phyloP scores from a whole-genome alignment of 2,113 vertebrate species.

The Odocoileus hemionus region DNA sequence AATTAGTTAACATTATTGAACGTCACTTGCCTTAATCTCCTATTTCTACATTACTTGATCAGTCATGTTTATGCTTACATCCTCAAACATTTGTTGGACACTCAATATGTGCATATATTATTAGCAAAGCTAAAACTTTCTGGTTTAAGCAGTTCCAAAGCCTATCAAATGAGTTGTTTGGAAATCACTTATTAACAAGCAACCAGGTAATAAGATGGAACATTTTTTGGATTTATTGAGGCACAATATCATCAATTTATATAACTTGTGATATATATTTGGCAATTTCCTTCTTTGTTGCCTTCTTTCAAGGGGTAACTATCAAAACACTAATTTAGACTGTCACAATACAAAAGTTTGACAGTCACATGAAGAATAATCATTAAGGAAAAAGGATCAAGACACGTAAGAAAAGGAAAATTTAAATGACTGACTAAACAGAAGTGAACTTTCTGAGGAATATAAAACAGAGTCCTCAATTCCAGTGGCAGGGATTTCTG shows the following conservation, averaged over 20 bases:
- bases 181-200: slow-evolving; percentile 70
- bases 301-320: slow-evolving; percentile 77
- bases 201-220: slow-evolving; percentile 58
- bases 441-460: slow-evolving; percentile 75
- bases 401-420: slow-evolving; percentile 74
- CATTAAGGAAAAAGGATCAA: slow-evolving; percentile 77
- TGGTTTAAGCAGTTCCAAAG: neutral
- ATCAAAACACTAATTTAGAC: slow-evolving; percentile 83
- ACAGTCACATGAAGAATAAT: slow-evolving; percentile 79
- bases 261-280: slow-evolving; percentile 75
- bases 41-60: neutral
- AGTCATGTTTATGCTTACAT: neutral
- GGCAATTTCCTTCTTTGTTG: slow-evolving; percentile 79
- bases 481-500: slow-evolving; percentile 60
- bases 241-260: slow-evolving; percentile 65
- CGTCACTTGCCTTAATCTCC: neutral
- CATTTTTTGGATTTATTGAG: slow-evolving; percentile 72
- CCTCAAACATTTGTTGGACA: neutral
- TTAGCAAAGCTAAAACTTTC: slow-evolving; percentile 3
- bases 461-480: slow-evolving; percentile 75
- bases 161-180: slow-evolving; percentile 38
- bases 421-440: slow-evolving; percentile 81
- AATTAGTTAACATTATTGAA: neutral
- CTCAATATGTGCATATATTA: neutral
- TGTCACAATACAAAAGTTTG: slow-evolving; percentile 81